Evolutionary conservation across 1,140 invertebrate genomes (phyloP).

Genomic region (Lordiphosa stackelbergi): DNA sequence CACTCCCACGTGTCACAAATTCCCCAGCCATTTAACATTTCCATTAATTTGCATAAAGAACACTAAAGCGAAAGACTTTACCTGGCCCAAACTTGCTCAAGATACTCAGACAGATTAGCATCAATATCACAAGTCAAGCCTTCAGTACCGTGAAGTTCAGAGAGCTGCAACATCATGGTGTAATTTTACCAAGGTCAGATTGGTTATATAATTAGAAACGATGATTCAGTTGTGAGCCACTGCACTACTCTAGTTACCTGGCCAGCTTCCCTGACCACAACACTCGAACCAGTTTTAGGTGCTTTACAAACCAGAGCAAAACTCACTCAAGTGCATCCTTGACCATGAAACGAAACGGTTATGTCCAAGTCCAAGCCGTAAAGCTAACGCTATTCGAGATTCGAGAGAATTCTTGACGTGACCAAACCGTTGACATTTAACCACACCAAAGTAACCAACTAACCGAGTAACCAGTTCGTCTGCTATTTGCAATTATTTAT

Average conservation of each 20-base stretch:
- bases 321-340: conserved; percentile 40
- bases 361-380: not conserved
- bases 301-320: conserved; percentile 14
- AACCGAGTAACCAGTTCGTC: conserved; percentile 14
- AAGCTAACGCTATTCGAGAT: conserved; percentile 22
- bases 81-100: conserved; percentile 25
- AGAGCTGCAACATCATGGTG: not conserved
- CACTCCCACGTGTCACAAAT: conserved; percentile 49
- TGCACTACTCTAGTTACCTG: conserved; percentile 37
- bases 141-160: no score
- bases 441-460: conserved; percentile 53
- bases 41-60: conserved; percentile 55
- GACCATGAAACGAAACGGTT: conserved; percentile 45
- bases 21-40: conserved; percentile 54
- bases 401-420: conserved; percentile 46
- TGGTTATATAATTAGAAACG: no score
- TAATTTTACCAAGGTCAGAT: conserved; percentile 30
- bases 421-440: conserved; percentile 70
- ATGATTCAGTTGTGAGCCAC: conserved; percentile 7
- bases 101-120: conserved; percentile 61
- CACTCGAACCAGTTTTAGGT: conserved; percentile 30
- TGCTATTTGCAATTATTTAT: conserved; percentile 68
- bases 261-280: not conserved
- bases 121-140: conserved; percentile 10
- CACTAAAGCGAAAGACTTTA: conserved; percentile 28